phyloP scores from a whole-genome alignment of 1,140 invertebrate species.

The Paraescarpia echinospica region DNA sequence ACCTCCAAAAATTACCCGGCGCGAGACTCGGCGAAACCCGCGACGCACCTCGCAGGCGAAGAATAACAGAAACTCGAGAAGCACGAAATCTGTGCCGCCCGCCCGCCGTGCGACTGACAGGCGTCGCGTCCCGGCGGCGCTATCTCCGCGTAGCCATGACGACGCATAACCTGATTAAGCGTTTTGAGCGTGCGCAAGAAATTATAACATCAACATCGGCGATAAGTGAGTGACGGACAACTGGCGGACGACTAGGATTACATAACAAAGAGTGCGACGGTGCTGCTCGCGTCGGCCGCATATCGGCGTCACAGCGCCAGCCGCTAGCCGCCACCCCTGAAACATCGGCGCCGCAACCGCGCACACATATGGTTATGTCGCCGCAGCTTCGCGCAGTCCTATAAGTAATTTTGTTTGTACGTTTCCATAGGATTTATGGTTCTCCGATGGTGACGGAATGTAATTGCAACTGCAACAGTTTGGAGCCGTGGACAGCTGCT shows the following conservation, averaged over 20 bases:
- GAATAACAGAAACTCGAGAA: neutral
- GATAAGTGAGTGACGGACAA: neutral
- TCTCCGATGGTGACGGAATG: neutral
- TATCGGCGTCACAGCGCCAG: neutral
- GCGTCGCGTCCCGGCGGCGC: too few relatives aligned
- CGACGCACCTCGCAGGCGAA: neutral
- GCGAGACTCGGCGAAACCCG: neutral
- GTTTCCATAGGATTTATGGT: neutral
- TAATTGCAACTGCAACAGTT: neutral
- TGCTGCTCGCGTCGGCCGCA: neutral
- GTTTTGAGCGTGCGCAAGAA: neutral
- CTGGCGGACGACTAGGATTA: neutral
- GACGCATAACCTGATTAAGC: conserved; percentile 4
- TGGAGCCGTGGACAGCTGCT: neutral
- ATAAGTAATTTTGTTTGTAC: neutral
- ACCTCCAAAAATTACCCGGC: neutral
- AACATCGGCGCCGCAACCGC: neutral
- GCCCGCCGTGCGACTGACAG: neutral
- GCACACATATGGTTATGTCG: neutral
- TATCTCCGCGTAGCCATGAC: neutral
- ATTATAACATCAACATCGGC: conserved; percentile 5
- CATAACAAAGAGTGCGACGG: neutral
- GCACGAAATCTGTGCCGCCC: neutral
- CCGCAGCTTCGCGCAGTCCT: neutral
- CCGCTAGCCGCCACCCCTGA: neutral